Percentiles rank a stretch among this genome's conserved stretches.
Conservation (phyloP, 2,888 invertebrate species). For the Napeogenes sylphis region DNA sequence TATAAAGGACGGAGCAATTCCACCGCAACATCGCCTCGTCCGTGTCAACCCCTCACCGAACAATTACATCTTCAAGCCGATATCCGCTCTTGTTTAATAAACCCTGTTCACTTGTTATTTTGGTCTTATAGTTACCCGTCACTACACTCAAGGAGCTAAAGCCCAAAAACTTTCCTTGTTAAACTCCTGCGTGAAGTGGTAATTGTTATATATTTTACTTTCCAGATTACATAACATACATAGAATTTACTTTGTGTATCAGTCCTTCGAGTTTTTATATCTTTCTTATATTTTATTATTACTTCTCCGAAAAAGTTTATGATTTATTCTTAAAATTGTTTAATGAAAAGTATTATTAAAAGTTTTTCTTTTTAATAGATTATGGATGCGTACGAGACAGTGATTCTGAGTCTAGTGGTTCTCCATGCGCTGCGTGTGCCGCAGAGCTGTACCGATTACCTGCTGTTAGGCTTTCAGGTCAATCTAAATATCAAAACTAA, state of each 20-base stretch:
- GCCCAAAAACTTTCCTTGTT: conserved; percentile 9
- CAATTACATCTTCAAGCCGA: conserved; percentile 2
- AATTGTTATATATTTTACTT: conserved; percentile 9
- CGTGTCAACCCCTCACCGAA: not conserved
- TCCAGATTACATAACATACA: conserved; percentile 7
- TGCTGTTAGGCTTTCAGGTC: conserved; percentile 34
- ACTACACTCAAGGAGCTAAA: conserved; percentile 17
- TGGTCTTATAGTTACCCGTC: conserved; percentile 22
- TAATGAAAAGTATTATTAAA: not conserved
- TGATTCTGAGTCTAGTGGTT: conserved; percentile 65
- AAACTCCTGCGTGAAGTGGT: conserved; percentile 5
- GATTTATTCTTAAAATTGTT: not conserved
- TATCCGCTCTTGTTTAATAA: conserved; percentile 18
- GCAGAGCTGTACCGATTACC: conserved; percentile 53
- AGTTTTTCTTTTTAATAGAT: conserved; percentile 34
- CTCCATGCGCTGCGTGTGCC: conserved; percentile 65
- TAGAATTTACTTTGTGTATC: conserved; percentile 5
- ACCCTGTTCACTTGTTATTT: conserved; percentile 27
- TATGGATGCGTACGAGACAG: conserved; percentile 48
- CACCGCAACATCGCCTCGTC: conserved; percentile 3
- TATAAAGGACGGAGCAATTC: conserved; percentile 1
- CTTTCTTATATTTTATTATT: conserved; percentile 5
- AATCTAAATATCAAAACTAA: not conserved
- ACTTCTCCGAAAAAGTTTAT: not conserved
- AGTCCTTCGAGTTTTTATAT: not conserved